Conservation (phyloP, 2,888 invertebrate genomes). For the Lycaena phlaeas region DNA sequence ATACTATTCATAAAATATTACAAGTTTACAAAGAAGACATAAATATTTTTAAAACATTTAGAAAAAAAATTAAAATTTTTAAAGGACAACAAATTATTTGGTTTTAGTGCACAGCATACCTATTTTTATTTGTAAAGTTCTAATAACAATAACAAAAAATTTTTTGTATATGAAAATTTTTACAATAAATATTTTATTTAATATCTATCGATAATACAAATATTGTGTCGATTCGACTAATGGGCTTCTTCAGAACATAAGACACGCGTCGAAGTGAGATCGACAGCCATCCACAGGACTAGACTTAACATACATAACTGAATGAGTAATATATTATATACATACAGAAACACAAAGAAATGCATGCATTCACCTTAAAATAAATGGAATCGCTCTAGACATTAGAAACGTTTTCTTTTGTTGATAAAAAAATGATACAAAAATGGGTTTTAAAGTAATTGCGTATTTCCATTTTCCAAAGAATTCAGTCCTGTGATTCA, state of each 20-base stretch:
- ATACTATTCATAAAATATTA: too few relatives aligned
- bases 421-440: slow-evolving; percentile 53
- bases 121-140: slow-evolving; percentile 32
- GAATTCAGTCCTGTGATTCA: too few relatives aligned
- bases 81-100: slow-evolving; percentile 46
- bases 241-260: slow-evolving; percentile 52
- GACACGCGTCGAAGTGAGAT: slow-evolving; percentile 61
- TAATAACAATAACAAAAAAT: slow-evolving; percentile 27
- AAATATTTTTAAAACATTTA: slow-evolving; percentile 24
- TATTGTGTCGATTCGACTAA: slow-evolving; percentile 26
- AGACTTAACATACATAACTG: slow-evolving; percentile 60
- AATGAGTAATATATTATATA: slow-evolving; percentile 66
- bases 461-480: too few relatives aligned
- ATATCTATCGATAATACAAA: slow-evolving; percentile 18
- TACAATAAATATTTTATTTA: slow-evolving; percentile 24
- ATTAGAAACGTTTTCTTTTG: slow-evolving; percentile 42
- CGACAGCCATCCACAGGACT: slow-evolving; percentile 61
- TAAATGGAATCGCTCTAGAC: slow-evolving; percentile 70
- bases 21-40: slow-evolving; percentile 12
- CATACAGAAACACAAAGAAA: slow-evolving; percentile 67
- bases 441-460: slow-evolving; percentile 7
- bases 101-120: slow-evolving; percentile 59
- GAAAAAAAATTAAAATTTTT: slow-evolving; percentile 25
- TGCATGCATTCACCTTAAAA: slow-evolving; percentile 70
- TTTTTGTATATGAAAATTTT: slow-evolving; percentile 21